A percentile compares a stretch with the other conserved stretches of the same genome.
Evolutionary conservation across 2,888 invertebrate genomes (phyloP).

Genomic region (Exocentrus adspersus): DNA sequence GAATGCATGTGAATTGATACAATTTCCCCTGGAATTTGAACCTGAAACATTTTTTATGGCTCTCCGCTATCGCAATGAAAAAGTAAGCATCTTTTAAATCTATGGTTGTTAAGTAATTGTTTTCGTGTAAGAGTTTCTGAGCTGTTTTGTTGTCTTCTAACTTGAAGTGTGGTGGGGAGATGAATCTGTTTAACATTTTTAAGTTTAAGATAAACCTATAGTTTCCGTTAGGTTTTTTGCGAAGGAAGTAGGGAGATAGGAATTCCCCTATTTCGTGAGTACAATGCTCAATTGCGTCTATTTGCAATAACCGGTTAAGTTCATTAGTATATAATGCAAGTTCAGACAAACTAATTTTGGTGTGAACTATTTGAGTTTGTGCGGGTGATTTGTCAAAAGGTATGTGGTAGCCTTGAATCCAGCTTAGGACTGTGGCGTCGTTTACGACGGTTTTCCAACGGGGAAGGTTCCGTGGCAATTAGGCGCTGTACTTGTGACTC

Average conservation of each 20-base stretch:
- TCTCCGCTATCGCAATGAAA: not conserved
- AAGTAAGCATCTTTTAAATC: slow-evolving; percentile 1
- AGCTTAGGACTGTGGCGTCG: too few species aligned
- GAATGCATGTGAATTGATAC: slow-evolving; percentile 34
- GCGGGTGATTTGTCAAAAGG: too few species aligned
- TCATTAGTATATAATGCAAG: not conserved
- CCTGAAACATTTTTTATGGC: not conserved
- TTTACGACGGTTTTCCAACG: too few species aligned
- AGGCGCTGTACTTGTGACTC: too few species aligned
- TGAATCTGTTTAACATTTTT: not conserved
- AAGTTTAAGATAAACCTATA: slow-evolving; percentile 5
- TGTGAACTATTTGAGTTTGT: too few species aligned
- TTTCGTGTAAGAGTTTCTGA: not conserved
- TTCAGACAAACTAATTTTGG: too few species aligned
- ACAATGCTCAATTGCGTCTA: slow-evolving; percentile 22
- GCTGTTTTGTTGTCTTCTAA: not conserved
- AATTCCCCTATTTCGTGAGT: not conserved
- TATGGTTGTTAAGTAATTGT: not conserved
- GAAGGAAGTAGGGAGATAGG: not conserved
- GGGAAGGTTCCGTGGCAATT: too few species aligned
- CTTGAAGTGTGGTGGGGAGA: not conserved
- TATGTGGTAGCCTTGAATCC: too few species aligned
- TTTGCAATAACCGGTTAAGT: slow-evolving; percentile 9
- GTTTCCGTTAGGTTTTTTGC: not conserved
- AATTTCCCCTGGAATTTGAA: not conserved